Evolutionary conservation across 2,888 invertebrate species (phyloP), one percentile per base, ranked within the genome.

Genomic region (Tineola bisselliella): DNA sequence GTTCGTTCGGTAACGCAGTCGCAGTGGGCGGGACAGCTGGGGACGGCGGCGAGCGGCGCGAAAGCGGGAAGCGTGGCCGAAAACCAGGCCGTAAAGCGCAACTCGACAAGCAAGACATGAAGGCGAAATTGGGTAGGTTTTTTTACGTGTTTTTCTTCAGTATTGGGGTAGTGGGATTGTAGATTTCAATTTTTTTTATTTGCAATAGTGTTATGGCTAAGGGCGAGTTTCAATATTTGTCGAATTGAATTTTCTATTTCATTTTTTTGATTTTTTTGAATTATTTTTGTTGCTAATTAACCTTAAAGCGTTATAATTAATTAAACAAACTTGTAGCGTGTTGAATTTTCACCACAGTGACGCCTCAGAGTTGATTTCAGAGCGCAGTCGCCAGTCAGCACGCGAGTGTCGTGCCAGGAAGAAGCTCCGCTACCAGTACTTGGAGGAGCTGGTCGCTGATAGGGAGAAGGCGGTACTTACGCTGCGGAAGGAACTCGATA

Each of bases 391-490:
- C 68, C 98, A 98, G 88, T 97, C 97, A 84, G 98, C 98, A 67
- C 90, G 98, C 70, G 98, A 98, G 89, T 98, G 98, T 79, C 92
- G 98, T 66, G 98, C 98, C 57, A 90, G 98, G 61, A 98, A 98
- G 88, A 98, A 98, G 79, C 89, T 98, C 64, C 91, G 98, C 61
- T 98, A 98, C 81, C 98, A 98, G 80, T 98, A 98, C 76, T 88
- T 98, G 66, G 98, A 98, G 80, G 98, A 98, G 82, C 86, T 98
- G 66, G 98, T 98, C 3, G 90, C 94, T 0, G 96, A 97, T 77
- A 88, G 98, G 65, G 98, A 98, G 77, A 94, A 96, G 69, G 95
- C 98, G 10, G 96, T 98, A 15, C 87, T 96, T 66, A 90, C 94
- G 11, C 87, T 98, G 52, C 89, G 96, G 67, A 91, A 94, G 70